Percentiles rank a stretch among this genome's conserved stretches.
Evolutionary conservation across 2,113 vertebrate genomes (phyloP).

Genomic region (Odobenus rosmarus): DNA sequence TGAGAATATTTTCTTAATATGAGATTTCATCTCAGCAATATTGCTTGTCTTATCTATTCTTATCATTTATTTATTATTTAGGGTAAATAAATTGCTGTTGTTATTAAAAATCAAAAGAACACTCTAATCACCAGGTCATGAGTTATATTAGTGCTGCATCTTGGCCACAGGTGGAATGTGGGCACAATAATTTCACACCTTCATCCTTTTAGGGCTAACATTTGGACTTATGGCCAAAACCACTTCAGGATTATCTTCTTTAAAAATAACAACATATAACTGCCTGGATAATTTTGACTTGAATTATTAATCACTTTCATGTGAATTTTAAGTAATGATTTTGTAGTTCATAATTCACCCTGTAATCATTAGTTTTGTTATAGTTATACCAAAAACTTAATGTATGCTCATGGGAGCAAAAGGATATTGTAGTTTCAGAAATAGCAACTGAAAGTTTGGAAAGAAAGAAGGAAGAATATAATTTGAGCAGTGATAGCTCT

Average conservation of each 20-base stretch:
- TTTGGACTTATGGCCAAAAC: neutral
- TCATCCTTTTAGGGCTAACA: neutral
- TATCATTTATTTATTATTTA: neutral
- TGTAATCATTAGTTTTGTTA: neutral
- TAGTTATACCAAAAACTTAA: neutral
- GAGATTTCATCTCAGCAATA: neutral
- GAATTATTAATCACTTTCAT: conserved; percentile 17
- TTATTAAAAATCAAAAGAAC: neutral
- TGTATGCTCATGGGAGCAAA: neutral
- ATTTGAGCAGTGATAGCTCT: neutral
- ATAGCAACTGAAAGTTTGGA: neutral
- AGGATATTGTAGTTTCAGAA: neutral
- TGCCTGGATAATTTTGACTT: conserved; percentile 8
- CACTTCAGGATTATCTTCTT: neutral
- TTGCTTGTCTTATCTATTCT: neutral
- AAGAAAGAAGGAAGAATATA: neutral
- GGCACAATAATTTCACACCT: neutral
- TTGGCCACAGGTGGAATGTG: neutral
- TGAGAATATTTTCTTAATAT: neutral
- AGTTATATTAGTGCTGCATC: neutral
- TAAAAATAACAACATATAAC: neutral
- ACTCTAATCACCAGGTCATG: neutral
- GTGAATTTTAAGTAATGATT: conserved; percentile 41
- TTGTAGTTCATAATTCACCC: neutral
- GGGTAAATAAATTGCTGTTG: neutral